Evolutionary conservation across 2,888 invertebrate species (phyloP), one percentile per base, ranked within the genome.

Genomic region (Parelbella ahira): DNA sequence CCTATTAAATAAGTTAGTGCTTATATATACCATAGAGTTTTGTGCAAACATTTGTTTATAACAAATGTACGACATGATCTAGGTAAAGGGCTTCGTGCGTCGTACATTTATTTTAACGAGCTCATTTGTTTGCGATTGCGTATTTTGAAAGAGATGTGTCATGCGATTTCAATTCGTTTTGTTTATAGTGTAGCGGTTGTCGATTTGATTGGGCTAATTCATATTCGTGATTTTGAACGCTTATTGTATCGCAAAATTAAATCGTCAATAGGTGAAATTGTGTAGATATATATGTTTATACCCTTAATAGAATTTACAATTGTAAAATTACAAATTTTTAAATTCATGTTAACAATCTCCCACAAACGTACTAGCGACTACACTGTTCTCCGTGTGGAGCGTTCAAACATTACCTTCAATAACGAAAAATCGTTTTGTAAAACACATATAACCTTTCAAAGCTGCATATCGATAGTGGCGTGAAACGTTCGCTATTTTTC

Each of bases 131-230:
- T 32, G 24, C 25, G 30, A 32, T 39, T 30, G 30, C 11, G 19
- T 39, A 32, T 39, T 39, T 39, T 39, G 39, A 39, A 32, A 32
- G 39, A 39, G 39, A 25, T 8, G 19, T 39, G 39, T 39, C 32
- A 39, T 18, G 24, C n/a, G 32, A 39, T 19, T 39, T 32, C 5
- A 39, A 32, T 34, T 24, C 24, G 11, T 30, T 23, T 29, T 15
- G 37, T 29, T 37, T 13, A 29, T 37, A 21, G 21, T n/a, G 13
- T 4, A 9, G 13, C 15, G 21, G 29, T 29, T 21, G 10, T 29
- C 20, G 21, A 15, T 37, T 20, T 6, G 15, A 37, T 27, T 29
- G 21, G 3, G 7, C 4, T n/a, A n/a, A n/a, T n/a, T n/a, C n/a
- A n/a, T n/a, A n/a, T n/a, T n/a, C n/a, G n/a, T n/a, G n/a, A n/a